These are phyloP conservation scores for Slavum lentiscoides DNA, from an alignment of 2,888 invertebrate genomes.

Conservation along the genomic window DNA sequence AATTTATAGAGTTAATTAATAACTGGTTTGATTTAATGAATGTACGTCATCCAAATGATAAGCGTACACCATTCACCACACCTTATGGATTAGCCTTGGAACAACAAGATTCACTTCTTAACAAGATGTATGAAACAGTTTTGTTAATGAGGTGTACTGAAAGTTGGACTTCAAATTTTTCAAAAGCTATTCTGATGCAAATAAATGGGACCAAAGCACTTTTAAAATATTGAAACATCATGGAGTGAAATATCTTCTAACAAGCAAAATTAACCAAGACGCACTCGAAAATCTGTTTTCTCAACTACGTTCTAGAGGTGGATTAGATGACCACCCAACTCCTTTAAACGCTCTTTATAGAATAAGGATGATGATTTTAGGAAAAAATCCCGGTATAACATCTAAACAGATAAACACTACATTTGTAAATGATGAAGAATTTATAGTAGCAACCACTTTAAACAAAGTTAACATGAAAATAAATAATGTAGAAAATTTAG, in stretches of 20 bases:
- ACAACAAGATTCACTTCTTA: background rate
- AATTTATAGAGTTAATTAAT: slow-evolving; percentile 45
- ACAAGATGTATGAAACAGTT: slow-evolving; percentile 18
- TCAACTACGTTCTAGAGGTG: slow-evolving; percentile 18
- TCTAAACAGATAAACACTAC: slow-evolving; percentile 1
- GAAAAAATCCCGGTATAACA: slow-evolving; percentile 5
- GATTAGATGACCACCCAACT: slow-evolving; percentile 18
- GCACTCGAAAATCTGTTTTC: slow-evolving; percentile 30
- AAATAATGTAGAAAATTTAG: slow-evolving; percentile 5
- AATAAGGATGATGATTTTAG: background rate
- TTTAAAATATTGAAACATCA: slow-evolving; percentile 4
- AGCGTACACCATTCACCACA: background rate
- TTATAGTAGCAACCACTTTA: background rate
- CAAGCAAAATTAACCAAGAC: slow-evolving; percentile 22
- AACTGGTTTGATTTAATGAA: slow-evolving; percentile 39
- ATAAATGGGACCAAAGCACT: slow-evolving; percentile 8
- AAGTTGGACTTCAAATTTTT: slow-evolving; percentile 28
- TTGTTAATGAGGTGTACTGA: slow-evolving; percentile 19
- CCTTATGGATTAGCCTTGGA: background rate
- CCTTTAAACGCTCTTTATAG: slow-evolving; percentile 11
- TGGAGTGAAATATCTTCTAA: background rate
- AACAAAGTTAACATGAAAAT: slow-evolving; percentile 2
- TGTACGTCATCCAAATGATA: slow-evolving; percentile 16
- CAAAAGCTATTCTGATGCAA: slow-evolving; percentile 13
- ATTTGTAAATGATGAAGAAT: background rate